A percentile compares a stretch with the other conserved stretches of the same genome.
These are phyloP conservation scores for Palythoa grandiflora DNA, from an alignment of 92 coral and sea anemone species.

Conservation along the genomic window DNA sequence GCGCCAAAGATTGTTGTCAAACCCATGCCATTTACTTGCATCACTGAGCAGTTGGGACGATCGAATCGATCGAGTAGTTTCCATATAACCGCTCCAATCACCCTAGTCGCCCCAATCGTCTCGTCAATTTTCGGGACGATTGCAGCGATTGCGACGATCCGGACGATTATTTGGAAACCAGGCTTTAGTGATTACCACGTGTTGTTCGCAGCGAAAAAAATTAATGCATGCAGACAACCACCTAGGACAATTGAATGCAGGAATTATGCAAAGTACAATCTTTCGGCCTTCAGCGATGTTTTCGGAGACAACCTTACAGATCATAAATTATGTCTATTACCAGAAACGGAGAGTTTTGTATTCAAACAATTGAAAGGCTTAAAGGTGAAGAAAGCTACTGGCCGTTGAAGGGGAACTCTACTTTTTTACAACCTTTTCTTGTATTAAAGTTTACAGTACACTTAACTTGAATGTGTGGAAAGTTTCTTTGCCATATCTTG, in stretches of 20 bases:
- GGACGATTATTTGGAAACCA: too few species aligned
- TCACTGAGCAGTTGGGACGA: too few species aligned
- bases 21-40: too few species aligned
- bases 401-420: background rate
- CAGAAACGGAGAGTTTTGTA: conserved; percentile 25
- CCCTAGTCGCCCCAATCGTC: too few species aligned
- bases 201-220: conserved; percentile 40
- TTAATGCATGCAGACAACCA: conserved; percentile 16
- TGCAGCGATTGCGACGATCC: too few species aligned
- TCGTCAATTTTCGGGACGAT: too few species aligned
- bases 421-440: too few species aligned
- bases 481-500: too few species aligned
- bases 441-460: too few species aligned
- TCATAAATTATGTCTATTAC: background rate
- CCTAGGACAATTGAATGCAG: conserved; percentile 33
- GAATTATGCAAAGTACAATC: conserved; percentile 49
- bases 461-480: background rate
- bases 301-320: background rate
- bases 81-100: too few species aligned
- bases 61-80: too few species aligned
- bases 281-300: conserved; percentile 35
- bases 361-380: background rate
- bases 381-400: background rate
- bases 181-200: conserved; percentile 47
- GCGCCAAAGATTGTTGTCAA: too few species aligned